Percentiles rank a stretch among this genome's conserved stretches.
Evolutionary conservation across 2,113 vertebrate genomes (phyloP).

Genomic region (Muntiacus reevesi): DNA sequence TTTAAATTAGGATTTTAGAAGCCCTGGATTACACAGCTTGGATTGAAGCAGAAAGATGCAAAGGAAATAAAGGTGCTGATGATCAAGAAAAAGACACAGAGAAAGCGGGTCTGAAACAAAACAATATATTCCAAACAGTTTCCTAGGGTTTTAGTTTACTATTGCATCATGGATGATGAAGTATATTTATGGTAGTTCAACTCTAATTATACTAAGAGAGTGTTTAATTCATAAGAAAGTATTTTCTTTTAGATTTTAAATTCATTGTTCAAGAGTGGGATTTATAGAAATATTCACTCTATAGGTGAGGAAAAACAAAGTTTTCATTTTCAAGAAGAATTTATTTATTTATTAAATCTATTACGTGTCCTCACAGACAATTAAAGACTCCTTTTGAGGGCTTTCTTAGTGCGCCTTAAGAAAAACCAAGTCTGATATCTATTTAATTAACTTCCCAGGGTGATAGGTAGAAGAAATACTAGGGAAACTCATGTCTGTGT

Average conservation of each 20-base stretch:
- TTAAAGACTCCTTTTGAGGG: not conserved
- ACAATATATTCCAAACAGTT: not conserved
- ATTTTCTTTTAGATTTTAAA: constrained; percentile 10
- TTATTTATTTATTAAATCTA: not conserved
- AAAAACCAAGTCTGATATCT: not conserved
- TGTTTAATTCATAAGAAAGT: not conserved
- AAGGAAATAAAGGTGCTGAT: not conserved
- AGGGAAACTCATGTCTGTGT: not conserved
- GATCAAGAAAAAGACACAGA: not conserved
- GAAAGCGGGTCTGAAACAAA: not conserved
- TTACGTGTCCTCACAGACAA: not conserved
- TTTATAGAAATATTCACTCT: not conserved
- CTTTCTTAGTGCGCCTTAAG: not conserved
- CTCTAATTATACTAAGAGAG: constrained; percentile 20
- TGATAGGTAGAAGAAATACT: not conserved
- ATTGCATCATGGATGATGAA: not conserved
- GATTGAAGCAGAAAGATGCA: not conserved
- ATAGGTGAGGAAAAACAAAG: not conserved
- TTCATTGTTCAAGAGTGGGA: not conserved
- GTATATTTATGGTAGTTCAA: not conserved
- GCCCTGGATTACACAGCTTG: not conserved
- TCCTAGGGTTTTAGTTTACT: not conserved
- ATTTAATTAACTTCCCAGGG: not conserved
- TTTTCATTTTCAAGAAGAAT: not conserved
- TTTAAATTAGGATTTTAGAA: not conserved